Percentiles rank a stretch among this genome's conserved stretches.
Evolutionary conservation across 2,888 invertebrate genomes (phyloP).

Genomic region (Diaprepes abbreviatus): DNA sequence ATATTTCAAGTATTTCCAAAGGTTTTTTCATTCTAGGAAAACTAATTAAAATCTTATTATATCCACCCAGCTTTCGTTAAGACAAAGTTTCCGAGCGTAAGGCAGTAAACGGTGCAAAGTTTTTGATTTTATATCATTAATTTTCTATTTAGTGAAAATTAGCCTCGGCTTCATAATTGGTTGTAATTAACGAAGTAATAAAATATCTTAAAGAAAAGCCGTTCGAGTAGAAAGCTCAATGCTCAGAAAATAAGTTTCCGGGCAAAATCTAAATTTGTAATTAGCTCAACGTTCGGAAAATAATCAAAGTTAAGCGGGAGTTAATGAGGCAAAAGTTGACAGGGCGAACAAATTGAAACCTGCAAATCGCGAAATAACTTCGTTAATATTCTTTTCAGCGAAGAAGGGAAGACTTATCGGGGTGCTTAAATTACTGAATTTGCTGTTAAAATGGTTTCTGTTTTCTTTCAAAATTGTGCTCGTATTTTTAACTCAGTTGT

Average conservation of each 20-base stretch:
- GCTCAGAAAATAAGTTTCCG: slow-evolving; percentile 52
- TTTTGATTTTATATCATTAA: slow-evolving; percentile 62
- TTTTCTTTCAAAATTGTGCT: too few species aligned
- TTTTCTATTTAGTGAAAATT: slow-evolving; percentile 61
- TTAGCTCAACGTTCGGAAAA: slow-evolving; percentile 67
- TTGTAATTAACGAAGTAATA: slow-evolving; percentile 61
- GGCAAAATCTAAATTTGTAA: slow-evolving; percentile 63
- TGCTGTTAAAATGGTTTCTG: too few species aligned
- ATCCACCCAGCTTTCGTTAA: slow-evolving; percentile 33
- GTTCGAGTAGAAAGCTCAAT: slow-evolving; percentile 35
- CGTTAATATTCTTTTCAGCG: slow-evolving; percentile 64
- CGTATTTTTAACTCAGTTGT: too few species aligned
- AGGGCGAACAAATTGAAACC: slow-evolving; percentile 56
- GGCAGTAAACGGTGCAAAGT: slow-evolving; percentile 52
- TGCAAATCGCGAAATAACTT: slow-evolving; percentile 64
- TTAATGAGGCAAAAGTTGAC: slow-evolving; percentile 64
- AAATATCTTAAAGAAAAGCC: slow-evolving; percentile 62
- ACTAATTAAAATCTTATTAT: slow-evolving; percentile 47
- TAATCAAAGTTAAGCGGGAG: slow-evolving; percentile 65
- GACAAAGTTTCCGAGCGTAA: slow-evolving; percentile 34
- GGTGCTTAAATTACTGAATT: slow-evolving; percentile 13
- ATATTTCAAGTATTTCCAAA: not conserved
- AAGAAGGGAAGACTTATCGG: slow-evolving; percentile 9
- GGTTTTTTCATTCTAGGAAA: slow-evolving; percentile 25
- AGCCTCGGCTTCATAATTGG: slow-evolving; percentile 59